Conservation (phyloP, 2,113 vertebrate species). For the human (Homo sapiens) region GRCh38 chr9:120916501-120917000, state of each 20-base stretch:
- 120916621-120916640: not conserved
- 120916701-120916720: not conserved
- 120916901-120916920: not conserved
- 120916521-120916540: not conserved
- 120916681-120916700: no score
- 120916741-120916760: constrained; percentile 48
- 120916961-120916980: not conserved
- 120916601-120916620: not conserved
- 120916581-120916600: not conserved
- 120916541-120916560: not conserved
- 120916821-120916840: not conserved
- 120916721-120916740: constrained; percentile 35
- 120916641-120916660: not conserved
- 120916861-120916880: not conserved
- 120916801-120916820: not conserved
- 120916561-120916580: not conserved
- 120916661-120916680: not conserved
- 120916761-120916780: not conserved
- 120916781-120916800: not conserved
- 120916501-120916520: not conserved
- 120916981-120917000: not conserved
- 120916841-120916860: not conserved
- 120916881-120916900: not conserved
- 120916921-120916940: not conserved
- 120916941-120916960: not conserved